Evolutionary conservation across 2,888 invertebrate genomes (phyloP), one percentile per base, ranked within the genome.

Genomic region (Harpalus rubripes): DNA sequence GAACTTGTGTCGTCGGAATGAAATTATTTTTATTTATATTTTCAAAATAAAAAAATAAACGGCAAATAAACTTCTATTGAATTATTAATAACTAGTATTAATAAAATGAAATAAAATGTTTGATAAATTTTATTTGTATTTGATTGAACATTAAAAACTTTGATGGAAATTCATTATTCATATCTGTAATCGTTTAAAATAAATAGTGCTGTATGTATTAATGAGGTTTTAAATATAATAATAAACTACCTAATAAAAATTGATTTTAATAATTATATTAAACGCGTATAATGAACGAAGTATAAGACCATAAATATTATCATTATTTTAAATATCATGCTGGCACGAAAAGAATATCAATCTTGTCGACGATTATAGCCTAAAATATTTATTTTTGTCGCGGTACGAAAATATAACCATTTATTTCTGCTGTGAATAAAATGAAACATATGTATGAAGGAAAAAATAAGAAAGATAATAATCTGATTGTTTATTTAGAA

Each of bases 241-340:
- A 6, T 52, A 52, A 3, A 12, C 3, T 32, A 32, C 32, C 32
- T 52, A 5, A 52, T 52, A 52, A 52, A 52, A 52, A 52, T 52
- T 10, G 44, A 52, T 52, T 15, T 59, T 16, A 59, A 16, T 68
- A 39, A 68, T 68, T 68, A 68, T n/a, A 15, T 68, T 26, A 68
- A 68, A 68, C 12, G 68, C 10, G 39, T 5, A 68, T 68, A 68
- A 68, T 68, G 68, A 68, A 39, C 39, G 6, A 68, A 39, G 32
- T 10, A 63, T n/a, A 3, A 39, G 0, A 41, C 22, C 39, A 68
- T 32, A 32, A 68, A 68, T 68, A 68, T 39, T 68, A 68, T 26
- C 65, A 65, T 68, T 68, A 68, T 68, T 68, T 63, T 68, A 68
- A 68, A 68, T 68, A 6, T 68, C 68, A 68, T 68, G 39, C 15